A percentile compares a stretch with the other conserved stretches of the same genome.
phyloP scores from a whole-genome alignment of 2,888 invertebrate genomes.

The Charanyca ferruginea region DNA sequence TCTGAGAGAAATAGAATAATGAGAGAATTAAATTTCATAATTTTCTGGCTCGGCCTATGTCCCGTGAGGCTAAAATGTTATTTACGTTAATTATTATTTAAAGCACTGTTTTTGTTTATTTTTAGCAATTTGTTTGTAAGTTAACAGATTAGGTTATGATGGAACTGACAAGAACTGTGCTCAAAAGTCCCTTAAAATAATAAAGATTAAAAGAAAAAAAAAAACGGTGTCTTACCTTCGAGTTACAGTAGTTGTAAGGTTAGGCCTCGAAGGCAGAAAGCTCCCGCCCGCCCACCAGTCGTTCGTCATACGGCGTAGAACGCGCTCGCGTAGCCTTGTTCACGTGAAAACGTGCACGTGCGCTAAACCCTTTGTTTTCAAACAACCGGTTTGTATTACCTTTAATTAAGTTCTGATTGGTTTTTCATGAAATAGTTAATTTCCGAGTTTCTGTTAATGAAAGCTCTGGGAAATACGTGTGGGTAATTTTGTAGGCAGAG shows the following conservation, averaged over 20 bases:
- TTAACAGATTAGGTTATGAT: no score
- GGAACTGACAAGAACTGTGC: no score
- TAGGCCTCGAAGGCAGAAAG: conserved; percentile 57
- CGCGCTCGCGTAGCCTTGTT: conserved; percentile 47
- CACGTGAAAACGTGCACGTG: conserved; percentile 23
- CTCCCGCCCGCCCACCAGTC: conserved; percentile 67
- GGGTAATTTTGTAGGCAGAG: neutral
- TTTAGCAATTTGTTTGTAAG: no score
- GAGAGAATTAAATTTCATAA: no score
- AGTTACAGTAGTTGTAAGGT: conserved; percentile 61
- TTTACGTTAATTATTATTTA: no score
- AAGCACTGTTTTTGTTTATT: no score
- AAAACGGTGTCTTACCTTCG: conserved; percentile 44
- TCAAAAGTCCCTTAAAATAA: no score
- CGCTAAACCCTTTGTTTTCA: conserved; percentile 48
- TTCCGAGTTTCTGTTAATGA: neutral
- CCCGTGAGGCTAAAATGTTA: no score
- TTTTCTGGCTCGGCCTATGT: no score
- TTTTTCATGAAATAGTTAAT: conserved; percentile 21
- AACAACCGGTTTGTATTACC: conserved; percentile 58
- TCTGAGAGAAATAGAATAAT: no score
- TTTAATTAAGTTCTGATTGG: conserved; percentile 30
- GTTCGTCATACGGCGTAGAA: conserved; percentile 54
- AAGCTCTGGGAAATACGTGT: conserved; percentile 11
- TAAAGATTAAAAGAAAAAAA: no score